phyloP scores from a whole-genome alignment of 2,888 invertebrate genomes.

The Sturmia bella region DNA sequence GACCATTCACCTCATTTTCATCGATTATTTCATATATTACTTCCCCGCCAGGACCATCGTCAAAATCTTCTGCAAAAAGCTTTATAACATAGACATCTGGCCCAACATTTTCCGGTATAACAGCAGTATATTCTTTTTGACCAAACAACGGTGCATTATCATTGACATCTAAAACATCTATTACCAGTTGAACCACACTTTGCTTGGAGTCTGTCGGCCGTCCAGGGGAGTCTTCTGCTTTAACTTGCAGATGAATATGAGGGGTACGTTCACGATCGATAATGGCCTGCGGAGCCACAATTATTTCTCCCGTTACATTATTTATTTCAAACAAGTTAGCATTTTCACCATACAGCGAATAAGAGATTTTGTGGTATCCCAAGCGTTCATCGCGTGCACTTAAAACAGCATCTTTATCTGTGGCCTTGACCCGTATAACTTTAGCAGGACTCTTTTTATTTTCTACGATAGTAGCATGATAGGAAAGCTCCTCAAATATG shows the following conservation, averaged over 20 bases:
- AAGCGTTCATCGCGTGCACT: conserved; percentile 83
- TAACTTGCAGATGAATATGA: conserved; percentile 86
- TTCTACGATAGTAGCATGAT: conserved; percentile 88
- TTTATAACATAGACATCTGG: conserved; percentile 86
- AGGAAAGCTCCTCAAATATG: conserved; percentile 86
- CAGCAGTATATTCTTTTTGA: conserved; percentile 85
- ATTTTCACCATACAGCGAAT: conserved; percentile 88
- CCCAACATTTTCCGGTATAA: conserved; percentile 89
- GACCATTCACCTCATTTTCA: conserved; percentile 87
- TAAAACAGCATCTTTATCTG: conserved; percentile 86
- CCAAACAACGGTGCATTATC: conserved; percentile 89
- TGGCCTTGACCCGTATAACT: conserved; percentile 87
- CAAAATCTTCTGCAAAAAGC: conserved; percentile 88
- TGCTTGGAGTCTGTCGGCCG: conserved; percentile 86
- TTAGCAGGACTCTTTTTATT: conserved; percentile 86
- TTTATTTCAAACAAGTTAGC: conserved; percentile 88
- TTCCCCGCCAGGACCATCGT: conserved; percentile 88
- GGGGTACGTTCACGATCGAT: conserved; percentile 89
- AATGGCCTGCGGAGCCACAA: conserved; percentile 85
- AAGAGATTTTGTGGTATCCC: conserved; percentile 88
- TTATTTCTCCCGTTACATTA: conserved; percentile 86
- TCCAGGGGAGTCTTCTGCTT: conserved; percentile 89
- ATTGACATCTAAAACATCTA: conserved; percentile 89
- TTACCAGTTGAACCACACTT: conserved; percentile 85
- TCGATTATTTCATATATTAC: conserved; percentile 88